phyloP scores from a whole-genome alignment of 1,140 invertebrate genomes.

The Odontomachus brunneus region DNA sequence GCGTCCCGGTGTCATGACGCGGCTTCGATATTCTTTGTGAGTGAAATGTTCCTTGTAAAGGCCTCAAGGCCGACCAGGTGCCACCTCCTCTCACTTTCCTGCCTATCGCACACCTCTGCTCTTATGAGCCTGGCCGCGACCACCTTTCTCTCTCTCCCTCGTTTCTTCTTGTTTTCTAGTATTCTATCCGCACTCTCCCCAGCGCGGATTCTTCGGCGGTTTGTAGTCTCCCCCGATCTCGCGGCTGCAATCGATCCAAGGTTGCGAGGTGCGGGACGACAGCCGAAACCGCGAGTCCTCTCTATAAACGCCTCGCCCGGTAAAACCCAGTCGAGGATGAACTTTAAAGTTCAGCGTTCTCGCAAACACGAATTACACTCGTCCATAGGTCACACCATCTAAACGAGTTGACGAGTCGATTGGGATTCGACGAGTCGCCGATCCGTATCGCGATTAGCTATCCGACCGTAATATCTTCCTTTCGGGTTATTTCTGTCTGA shows the following conservation, averaged over 20 bases:
- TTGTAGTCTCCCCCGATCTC: slow-evolving; percentile 2
- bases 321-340: slow-evolving; percentile 30
- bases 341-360: slow-evolving; percentile 65
- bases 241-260: slow-evolving; percentile 12
- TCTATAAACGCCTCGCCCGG: not conserved
- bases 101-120: slow-evolving; percentile 44
- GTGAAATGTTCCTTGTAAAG: slow-evolving; percentile 76
- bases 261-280: slow-evolving; percentile 8
- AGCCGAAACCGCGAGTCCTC: slow-evolving; percentile 13
- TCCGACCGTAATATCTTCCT: not conserved
- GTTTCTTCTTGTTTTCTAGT: slow-evolving; percentile 24
- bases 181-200: slow-evolving; percentile 18
- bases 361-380: slow-evolving; percentile 21
- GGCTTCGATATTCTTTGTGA: slow-evolving; percentile 71
- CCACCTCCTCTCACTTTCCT: slow-evolving; percentile 77
- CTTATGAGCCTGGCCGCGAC: slow-evolving; percentile 32
- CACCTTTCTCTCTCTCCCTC: slow-evolving; percentile 21
- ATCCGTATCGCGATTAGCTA: slow-evolving; percentile 7
- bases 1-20: slow-evolving; percentile 43
- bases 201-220: slow-evolving; percentile 13
- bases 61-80: slow-evolving; percentile 77
- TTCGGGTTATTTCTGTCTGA: slow-evolving; percentile 10
- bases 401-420: slow-evolving; percentile 30
- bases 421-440: not conserved
- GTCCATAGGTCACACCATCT: slow-evolving; percentile 28